These are phyloP conservation scores for Trypoxylus dichotomus DNA, from an alignment of 1,140 invertebrate genomes.

Conservation along the genomic window DNA sequence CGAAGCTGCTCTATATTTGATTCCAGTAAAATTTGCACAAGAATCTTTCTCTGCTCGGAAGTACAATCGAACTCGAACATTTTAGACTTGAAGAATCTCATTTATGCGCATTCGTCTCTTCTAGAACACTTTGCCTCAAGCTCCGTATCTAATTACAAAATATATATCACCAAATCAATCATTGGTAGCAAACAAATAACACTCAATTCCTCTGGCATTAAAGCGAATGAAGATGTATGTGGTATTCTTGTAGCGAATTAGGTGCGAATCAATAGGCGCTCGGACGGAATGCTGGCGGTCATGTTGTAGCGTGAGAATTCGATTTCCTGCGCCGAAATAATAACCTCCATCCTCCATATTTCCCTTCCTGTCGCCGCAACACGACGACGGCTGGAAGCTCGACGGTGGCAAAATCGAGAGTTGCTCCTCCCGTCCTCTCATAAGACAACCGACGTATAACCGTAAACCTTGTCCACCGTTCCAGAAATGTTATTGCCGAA, in stretches of 20 bases:
- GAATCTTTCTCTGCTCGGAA: too few species aligned
- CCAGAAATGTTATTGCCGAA: conserved; percentile 12
- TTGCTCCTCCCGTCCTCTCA: neutral
- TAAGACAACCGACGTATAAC: conserved; percentile 15
- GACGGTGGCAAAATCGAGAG: neutral
- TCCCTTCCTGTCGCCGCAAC: neutral
- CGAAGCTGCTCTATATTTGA: too few species aligned
- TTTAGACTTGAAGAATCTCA: too few species aligned
- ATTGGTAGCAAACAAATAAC: too few species aligned
- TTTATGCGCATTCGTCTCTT: too few species aligned
- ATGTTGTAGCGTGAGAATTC: neutral
- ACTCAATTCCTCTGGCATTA: too few species aligned
- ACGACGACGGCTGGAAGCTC: neutral
- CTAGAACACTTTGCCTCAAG: too few species aligned
- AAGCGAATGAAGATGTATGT: neutral
- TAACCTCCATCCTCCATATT: neutral
- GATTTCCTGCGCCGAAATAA: conserved; percentile 14
- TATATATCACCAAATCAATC: too few species aligned
- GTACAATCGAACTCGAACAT: too few species aligned
- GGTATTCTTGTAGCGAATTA: neutral
- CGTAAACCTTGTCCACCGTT: conserved; percentile 16
- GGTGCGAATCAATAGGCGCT: neutral
- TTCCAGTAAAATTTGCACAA: too few species aligned
- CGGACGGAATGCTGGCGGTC: neutral
- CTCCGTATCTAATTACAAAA: too few species aligned